These are phyloP conservation scores for Cheilosia variabilis DNA, from an alignment of 2,888 invertebrate genomes.

Conservation along the genomic window DNA sequence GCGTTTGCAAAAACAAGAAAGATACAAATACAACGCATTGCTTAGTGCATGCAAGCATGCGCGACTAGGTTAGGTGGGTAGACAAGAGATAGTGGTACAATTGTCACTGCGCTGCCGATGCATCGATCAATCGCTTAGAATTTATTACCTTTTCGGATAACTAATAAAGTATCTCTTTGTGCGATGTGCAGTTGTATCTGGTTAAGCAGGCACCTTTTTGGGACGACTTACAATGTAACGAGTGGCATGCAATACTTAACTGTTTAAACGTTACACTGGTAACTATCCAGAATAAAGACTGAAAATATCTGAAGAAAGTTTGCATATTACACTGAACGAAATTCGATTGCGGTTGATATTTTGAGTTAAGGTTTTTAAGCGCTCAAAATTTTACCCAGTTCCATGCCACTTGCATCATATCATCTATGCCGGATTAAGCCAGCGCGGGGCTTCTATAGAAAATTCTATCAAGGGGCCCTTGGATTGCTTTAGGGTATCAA, in stretches of 20 bases:
- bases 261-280: constrained; percentile 40
- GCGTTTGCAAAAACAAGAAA: constrained; percentile 3
- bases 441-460: too few species aligned
- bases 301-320: neutral
- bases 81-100: constrained; percentile 45
- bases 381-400: too few species aligned
- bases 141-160: constrained; percentile 71
- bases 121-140: constrained; percentile 70
- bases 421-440: too few species aligned
- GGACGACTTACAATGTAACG: constrained; percentile 39
- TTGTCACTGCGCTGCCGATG: constrained; percentile 58
- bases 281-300: constrained; percentile 22
- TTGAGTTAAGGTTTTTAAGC: too few species aligned
- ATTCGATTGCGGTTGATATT: neutral
- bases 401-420: too few species aligned
- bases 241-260: constrained; percentile 45
- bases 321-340: constrained; percentile 60
- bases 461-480: too few species aligned
- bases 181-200: constrained; percentile 53
- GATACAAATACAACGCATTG: constrained; percentile 25
- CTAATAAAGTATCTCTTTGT: constrained; percentile 64
- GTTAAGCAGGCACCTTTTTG: constrained; percentile 56
- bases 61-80: constrained; percentile 62
- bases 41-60: constrained; percentile 58
- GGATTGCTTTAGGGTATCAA: too few species aligned